Conservation (phyloP, 2,113 vertebrate species). For the Anoura caudifer region DNA sequence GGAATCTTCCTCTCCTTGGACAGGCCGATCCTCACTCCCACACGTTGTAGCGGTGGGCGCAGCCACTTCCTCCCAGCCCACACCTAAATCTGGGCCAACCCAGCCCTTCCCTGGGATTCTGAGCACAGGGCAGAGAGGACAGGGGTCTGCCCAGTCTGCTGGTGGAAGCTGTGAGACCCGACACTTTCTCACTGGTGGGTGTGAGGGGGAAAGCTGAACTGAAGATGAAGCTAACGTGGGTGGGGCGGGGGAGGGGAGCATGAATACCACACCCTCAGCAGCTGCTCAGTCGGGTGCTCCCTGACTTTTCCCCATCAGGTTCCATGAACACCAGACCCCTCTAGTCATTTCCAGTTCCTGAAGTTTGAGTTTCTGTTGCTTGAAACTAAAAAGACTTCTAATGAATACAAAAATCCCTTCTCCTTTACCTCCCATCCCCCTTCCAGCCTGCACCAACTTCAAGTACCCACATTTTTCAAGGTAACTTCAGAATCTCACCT, state of each 20-base stretch:
- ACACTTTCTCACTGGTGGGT: background rate
- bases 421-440: background rate
- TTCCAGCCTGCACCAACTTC: background rate
- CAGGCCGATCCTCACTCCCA: background rate
- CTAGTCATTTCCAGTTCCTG: background rate
- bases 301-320: background rate
- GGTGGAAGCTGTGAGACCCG: background rate
- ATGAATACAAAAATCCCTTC: background rate
- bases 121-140: background rate
- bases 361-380: background rate
- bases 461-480: background rate
- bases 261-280: fast-evolving
- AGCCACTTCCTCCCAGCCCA: background rate
- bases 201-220: background rate
- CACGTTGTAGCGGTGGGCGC: fast-evolving
- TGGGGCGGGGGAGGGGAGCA: background rate
- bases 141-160: background rate
- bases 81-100: background rate
- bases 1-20: background rate
- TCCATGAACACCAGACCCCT: background rate
- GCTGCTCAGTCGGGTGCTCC: background rate
- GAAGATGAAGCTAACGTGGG: background rate
- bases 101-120: background rate
- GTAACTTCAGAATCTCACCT: background rate
- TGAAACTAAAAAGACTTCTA: background rate